Evolutionary conservation across 2,113 vertebrate species (phyloP), one percentile per base, ranked within the genome.

Genomic region (Mandrillus leucophaeus): DNA sequence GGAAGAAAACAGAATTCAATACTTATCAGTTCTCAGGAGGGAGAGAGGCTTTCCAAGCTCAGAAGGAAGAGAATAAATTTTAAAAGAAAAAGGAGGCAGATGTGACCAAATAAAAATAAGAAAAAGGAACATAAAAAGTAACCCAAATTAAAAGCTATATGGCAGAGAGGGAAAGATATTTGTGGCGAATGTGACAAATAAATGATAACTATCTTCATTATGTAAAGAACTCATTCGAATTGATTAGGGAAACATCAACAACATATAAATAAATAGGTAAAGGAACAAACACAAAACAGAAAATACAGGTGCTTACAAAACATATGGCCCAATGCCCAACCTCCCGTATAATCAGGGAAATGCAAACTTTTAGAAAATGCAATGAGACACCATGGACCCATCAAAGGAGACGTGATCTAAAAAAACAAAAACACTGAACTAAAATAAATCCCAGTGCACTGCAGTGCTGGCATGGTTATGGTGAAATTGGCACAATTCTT

Each of bases 1-100:
- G 3, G 50, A 68, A 66, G 66, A 83, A 91, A 97, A 96, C 95
- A 92, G 92, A 97, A 95, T 73, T 79, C 79, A 89, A 59, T 80
- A 78, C 90, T 86, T 79, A 79, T 59, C 79, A 61, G 79, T 64
- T 57, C 95, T 96, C 92, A 50, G 82, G 97, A 96, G 92, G 68
- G 66, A 93, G 40, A 68, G 75, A 25, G 10, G 82, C 86, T 78
- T 93, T n/a, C 86, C 72, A 13, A 35, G 92, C 78, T 92, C 86
- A 16, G 22, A 40, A 95, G 86, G 48, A 55, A 64, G 5, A 64
- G 78, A 87, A 79, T 52, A 75, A 48, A 82, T 55, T 14, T 86
- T 50, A 32, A 85, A 45, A 52, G 70, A 57, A 81, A 20, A 66
- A 38, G 45, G 55, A 92, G 73, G 87, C 59, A 52, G 64, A 17